phyloP scores from a whole-genome alignment of 2,888 invertebrate species.

The Sclerodermus sp. region DNA sequence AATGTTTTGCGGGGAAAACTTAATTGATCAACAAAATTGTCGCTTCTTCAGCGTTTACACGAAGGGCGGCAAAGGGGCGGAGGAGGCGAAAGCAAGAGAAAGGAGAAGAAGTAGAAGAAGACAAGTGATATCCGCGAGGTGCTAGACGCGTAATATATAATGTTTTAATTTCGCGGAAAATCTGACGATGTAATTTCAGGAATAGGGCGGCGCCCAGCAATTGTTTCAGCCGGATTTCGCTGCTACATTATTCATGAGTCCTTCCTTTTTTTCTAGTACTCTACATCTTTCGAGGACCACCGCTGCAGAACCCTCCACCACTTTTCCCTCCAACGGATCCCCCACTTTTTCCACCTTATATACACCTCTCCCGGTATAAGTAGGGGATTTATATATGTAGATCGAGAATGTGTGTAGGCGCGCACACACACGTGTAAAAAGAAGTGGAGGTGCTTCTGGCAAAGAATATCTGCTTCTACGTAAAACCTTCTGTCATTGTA shows the following conservation, averaged over 20 bases:
- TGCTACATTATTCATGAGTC: conserved; percentile 40
- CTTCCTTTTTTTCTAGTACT: conserved; percentile 9
- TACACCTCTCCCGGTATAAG: neutral
- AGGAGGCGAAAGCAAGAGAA: conserved; percentile 1
- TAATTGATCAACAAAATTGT: too few species aligned
- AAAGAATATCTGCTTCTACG: conserved; percentile 15
- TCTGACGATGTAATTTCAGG: conserved; percentile 40
- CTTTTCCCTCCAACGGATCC: neutral
- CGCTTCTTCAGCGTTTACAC: too few species aligned
- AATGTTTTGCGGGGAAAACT: too few species aligned
- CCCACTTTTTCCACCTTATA: conserved; percentile 1
- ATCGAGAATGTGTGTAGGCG: neutral
- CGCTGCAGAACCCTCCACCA: neutral
- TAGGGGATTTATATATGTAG: neutral
- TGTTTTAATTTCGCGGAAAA: conserved; percentile 40
- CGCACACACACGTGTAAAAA: neutral
- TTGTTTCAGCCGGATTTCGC: conserved; percentile 40
- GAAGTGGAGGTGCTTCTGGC: conserved; percentile 16
- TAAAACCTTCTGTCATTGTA: conserved; percentile 29
- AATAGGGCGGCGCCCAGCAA: conserved; percentile 40
- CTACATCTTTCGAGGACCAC: neutral
- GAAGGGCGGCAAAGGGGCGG: conserved; percentile 11
- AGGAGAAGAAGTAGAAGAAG: neutral
- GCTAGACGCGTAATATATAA: conserved; percentile 30
- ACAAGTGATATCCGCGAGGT: neutral